Conservation (phyloP, 30 jellyfish, hydroid and myxozoan genomes). For the Turritopsis dohrnii region DNA sequence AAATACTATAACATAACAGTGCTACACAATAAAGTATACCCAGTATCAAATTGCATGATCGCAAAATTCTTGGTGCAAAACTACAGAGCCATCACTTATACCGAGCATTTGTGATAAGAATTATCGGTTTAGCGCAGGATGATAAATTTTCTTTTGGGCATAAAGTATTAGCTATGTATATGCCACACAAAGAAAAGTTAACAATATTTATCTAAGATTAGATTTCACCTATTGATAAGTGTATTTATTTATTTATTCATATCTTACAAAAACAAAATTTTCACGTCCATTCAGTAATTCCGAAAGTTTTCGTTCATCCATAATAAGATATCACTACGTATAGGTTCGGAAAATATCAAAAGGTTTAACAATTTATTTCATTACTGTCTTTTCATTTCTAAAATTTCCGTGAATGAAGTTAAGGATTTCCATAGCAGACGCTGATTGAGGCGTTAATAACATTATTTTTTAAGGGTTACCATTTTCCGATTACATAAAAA, state of each 20-base stretch:
- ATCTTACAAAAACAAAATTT: background rate
- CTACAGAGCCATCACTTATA: too few relatives aligned
- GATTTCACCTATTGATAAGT: background rate
- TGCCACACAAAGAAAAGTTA: background rate
- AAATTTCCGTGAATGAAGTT: background rate
- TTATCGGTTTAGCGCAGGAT: background rate
- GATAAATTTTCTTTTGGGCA: too few relatives aligned
- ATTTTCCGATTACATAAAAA: too few relatives aligned
- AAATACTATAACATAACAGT: too few relatives aligned
- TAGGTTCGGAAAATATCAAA: background rate
- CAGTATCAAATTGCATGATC: too few relatives aligned
- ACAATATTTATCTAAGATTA: too few relatives aligned
- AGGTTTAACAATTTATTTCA: background rate
- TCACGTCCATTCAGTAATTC: too few relatives aligned
- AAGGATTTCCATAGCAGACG: background rate
- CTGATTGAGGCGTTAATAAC: background rate
- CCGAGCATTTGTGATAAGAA: too few relatives aligned
- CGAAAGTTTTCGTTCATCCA: background rate
- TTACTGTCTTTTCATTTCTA: background rate
- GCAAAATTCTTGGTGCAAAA: too few relatives aligned
- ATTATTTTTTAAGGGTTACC: too few relatives aligned
- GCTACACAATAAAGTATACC: too few relatives aligned
- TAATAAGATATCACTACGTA: too few relatives aligned
- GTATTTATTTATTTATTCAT: background rate
- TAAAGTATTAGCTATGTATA: background rate